A percentile compares a stretch with the other conserved stretches of the same genome.
Conservation (phyloP, 2,113 vertebrate genomes). For the Notiomystis cincta region DNA sequence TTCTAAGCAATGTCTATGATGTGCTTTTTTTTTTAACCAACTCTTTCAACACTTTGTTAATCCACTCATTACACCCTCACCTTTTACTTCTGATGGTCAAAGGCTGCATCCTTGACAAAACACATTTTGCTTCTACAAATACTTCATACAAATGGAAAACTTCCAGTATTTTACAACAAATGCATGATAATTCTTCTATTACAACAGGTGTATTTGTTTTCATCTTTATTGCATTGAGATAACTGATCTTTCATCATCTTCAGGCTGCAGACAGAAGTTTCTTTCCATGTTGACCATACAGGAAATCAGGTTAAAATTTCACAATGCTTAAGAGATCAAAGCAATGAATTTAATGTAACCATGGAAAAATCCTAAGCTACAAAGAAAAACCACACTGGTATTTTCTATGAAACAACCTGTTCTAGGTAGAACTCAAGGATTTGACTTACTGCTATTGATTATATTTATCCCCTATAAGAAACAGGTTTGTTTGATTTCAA, state of each 20-base stretch:
- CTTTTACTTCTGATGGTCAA: not conserved
- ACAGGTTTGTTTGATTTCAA: not conserved
- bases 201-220: not conserved
- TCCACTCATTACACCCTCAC: not conserved
- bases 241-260: not conserved
- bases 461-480: not conserved
- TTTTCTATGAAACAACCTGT: not conserved
- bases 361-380: not conserved
- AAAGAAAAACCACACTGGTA: not conserved
- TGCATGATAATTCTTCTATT: not conserved
- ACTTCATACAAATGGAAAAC: not conserved
- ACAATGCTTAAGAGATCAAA: not conserved
- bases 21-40: not conserved
- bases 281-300: not conserved
- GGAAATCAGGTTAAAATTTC: not conserved
- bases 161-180: not conserved
- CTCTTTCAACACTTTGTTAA: not conserved
- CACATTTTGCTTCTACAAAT: not conserved
- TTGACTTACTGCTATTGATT: not conserved
- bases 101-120: not conserved
- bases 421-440: not conserved
- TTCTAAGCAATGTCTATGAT: not conserved
- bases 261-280: not conserved
- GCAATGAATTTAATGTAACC: not conserved
- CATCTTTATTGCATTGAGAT: not conserved